Conservation (phyloP, 2,797 vertebrate species). For the Typhlichthys subterraneus region DNA sequence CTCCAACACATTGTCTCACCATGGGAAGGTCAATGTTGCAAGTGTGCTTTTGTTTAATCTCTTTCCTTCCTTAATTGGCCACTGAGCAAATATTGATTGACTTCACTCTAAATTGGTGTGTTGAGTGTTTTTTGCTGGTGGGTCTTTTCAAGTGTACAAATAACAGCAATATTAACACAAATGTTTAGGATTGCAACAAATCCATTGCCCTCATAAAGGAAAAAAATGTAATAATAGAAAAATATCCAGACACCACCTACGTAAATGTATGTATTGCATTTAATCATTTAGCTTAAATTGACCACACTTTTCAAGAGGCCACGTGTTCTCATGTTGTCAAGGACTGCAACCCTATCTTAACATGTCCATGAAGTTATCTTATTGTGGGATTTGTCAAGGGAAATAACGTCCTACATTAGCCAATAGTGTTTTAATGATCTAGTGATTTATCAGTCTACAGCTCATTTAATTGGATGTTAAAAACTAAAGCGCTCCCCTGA, state of each 20-base stretch:
- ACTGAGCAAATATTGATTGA: slow-evolving; percentile 9
- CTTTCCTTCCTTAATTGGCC: background rate
- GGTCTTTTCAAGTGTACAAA: background rate
- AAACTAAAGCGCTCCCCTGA: background rate
- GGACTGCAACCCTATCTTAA: too few relatives aligned
- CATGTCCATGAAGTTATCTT: too few relatives aligned
- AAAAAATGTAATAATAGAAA: too few relatives aligned
- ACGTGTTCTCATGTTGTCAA: too few relatives aligned
- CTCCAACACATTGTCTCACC: background rate
- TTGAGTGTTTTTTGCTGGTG: background rate
- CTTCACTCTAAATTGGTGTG: background rate
- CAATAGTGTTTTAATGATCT: too few relatives aligned
- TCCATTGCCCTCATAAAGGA: too few relatives aligned
- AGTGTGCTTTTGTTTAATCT: background rate
- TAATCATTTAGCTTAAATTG: background rate
- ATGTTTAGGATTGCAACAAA: background rate
- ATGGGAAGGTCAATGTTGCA: background rate
- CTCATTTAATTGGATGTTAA: too few relatives aligned
- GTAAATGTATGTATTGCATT: background rate
- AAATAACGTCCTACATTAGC: too few relatives aligned
- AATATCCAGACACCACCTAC: background rate
- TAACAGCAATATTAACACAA: background rate
- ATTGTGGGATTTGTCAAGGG: too few relatives aligned
- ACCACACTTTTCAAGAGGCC: too few relatives aligned
- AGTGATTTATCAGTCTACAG: too few relatives aligned